phyloP scores from a whole-genome alignment of 2,113 vertebrate genomes.

The Anseranas semipalmata region DNA sequence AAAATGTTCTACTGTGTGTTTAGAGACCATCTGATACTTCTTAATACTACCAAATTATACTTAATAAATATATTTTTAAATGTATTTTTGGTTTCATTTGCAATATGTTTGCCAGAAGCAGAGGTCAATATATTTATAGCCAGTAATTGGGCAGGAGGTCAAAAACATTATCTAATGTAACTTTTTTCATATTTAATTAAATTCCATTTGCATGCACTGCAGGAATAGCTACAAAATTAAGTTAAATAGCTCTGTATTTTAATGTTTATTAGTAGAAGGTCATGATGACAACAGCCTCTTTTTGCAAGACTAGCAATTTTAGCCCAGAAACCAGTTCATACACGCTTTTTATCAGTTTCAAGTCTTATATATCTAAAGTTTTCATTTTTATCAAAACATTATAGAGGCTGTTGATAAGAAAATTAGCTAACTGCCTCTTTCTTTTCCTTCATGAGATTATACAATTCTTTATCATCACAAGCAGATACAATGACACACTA shows the following conservation, averaged over 20 bases:
- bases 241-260: constrained; percentile 61
- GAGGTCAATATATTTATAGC: constrained; percentile 60
- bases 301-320: constrained; percentile 34
- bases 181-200: constrained; percentile 74
- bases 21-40: not conserved
- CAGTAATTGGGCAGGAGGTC: constrained; percentile 59
- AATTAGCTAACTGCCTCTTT: not conserved
- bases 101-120: constrained; percentile 45
- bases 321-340: not conserved
- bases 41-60: not conserved
- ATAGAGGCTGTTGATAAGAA: not conserved
- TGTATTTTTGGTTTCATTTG: constrained; percentile 56
- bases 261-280: constrained; percentile 63
- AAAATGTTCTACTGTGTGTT: not conserved
- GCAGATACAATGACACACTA: not conserved
- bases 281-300: constrained; percentile 38
- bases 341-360: not conserved
- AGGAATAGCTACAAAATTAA: constrained; percentile 66
- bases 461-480: constrained; percentile 1
- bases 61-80: constrained; percentile 4
- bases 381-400: constrained; percentile 13
- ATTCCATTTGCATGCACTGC: constrained; percentile 61
- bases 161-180: constrained; percentile 67
- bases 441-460: not conserved
- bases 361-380: not conserved